phyloP scores from a whole-genome alignment of 2,888 invertebrate genomes.

The Muschampia plurimacula region DNA sequence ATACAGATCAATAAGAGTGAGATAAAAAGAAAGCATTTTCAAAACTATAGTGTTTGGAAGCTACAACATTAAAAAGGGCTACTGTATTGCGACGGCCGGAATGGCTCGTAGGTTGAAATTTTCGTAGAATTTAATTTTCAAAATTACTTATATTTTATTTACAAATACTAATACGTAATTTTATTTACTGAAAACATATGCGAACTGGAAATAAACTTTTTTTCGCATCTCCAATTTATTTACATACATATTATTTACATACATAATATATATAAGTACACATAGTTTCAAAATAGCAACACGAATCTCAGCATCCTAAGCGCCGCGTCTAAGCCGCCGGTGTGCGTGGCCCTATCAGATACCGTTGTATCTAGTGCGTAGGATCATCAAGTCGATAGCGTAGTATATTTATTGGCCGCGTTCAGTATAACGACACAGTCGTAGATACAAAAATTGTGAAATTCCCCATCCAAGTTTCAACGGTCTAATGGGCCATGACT shows the following conservation, averaged over 20 bases:
- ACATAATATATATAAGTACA: no score
- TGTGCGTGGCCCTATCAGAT: conserved; percentile 49
- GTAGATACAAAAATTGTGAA: conserved; percentile 58
- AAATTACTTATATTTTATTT: no score
- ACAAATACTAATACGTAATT: background rate
- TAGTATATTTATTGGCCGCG: conserved; percentile 64
- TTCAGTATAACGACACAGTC: conserved; percentile 55
- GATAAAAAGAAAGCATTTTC: no score
- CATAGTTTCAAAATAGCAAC: no score
- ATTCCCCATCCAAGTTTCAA: conserved; percentile 42
- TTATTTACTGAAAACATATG: background rate
- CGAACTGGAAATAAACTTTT: background rate
- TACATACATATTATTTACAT: no score
- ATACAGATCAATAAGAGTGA: no score
- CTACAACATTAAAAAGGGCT: no score
- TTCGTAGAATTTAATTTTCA: no score
- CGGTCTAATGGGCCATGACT: conserved; percentile 30
- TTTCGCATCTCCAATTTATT: no score
- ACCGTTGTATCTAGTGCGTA: conserved; percentile 72
- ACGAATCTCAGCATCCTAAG: conserved; percentile 4
- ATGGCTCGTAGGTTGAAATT: no score
- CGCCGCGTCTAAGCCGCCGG: conserved; percentile 50
- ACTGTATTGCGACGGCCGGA: no score
- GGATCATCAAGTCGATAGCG: conserved; percentile 65
- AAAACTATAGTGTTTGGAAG: no score